phyloP scores from a whole-genome alignment of 1,140 invertebrate species.

The Scylla paramamosain region DNA sequence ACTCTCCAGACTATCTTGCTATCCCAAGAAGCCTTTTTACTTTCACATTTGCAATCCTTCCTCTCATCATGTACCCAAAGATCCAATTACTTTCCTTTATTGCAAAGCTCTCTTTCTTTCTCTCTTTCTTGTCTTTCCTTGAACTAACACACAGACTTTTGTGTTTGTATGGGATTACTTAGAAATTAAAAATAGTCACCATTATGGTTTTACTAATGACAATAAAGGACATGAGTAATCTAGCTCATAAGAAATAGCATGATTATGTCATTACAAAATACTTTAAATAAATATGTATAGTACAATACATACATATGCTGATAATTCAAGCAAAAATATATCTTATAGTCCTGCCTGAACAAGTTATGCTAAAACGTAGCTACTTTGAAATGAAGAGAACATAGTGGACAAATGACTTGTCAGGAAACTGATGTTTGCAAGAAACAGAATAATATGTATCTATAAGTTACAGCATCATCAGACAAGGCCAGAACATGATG shows the following conservation, averaged over 20 bases:
- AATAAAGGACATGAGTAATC: not conserved
- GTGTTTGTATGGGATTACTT: not conserved
- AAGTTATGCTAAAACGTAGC: not conserved
- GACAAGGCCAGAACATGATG: not conserved
- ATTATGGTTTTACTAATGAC: not conserved
- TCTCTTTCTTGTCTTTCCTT: too few relatives aligned
- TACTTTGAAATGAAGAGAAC: not conserved
- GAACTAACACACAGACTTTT: too few relatives aligned
- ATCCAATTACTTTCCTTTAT: too few relatives aligned
- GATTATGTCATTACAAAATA: not conserved
- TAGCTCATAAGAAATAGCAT: conserved; percentile 9
- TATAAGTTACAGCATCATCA: conserved; percentile 1
- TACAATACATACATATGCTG: not conserved
- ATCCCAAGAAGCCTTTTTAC: too few relatives aligned
- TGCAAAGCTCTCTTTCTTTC: too few relatives aligned
- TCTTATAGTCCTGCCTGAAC: not conserved
- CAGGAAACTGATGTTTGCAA: not conserved
- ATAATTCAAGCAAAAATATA: not conserved
- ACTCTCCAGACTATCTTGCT: too few relatives aligned
- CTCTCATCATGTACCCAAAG: too few relatives aligned
- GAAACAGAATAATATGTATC: not conserved
- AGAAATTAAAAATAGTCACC: not conserved
- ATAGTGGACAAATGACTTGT: not conserved
- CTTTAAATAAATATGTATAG: conserved; percentile 6
- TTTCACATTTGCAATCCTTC: too few relatives aligned